Conservation (phyloP, 1,140 invertebrate species). For the Hyles euphorbiae region DNA sequence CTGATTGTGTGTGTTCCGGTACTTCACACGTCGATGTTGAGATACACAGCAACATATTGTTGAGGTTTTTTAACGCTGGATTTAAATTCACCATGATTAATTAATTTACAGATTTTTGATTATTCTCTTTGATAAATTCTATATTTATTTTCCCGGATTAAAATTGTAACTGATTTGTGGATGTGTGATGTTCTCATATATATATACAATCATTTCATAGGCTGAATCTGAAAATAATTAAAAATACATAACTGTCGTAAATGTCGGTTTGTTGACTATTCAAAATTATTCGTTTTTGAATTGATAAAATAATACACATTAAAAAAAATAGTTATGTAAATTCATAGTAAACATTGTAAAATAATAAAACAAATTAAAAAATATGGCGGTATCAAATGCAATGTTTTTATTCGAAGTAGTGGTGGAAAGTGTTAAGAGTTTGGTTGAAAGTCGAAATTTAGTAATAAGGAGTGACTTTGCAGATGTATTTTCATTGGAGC, state of each 20-base stretch:
- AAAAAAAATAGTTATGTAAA: constrained; percentile 7
- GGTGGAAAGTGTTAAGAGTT: constrained; percentile 53
- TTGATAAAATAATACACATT: not conserved
- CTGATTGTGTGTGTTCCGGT: constrained; percentile 6
- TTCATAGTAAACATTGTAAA: constrained; percentile 10
- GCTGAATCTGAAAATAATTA: too few species aligned
- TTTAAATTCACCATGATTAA: too few species aligned
- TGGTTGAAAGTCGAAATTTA: constrained; percentile 48
- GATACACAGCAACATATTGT: too few species aligned
- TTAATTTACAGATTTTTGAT: too few species aligned
- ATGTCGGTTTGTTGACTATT: not conserved
- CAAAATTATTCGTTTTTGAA: not conserved
- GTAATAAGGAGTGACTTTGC: constrained; percentile 62
- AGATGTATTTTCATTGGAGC: constrained; percentile 63
- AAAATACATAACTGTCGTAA: too few species aligned
- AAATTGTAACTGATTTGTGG: too few species aligned
- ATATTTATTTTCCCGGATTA: too few species aligned
- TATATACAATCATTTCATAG: too few species aligned
- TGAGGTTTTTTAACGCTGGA: too few species aligned
- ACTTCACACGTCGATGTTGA: too few species aligned
- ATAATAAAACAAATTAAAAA: constrained; percentile 29
- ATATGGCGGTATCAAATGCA: constrained; percentile 51
- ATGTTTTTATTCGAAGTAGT: constrained; percentile 70
- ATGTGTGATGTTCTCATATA: too few species aligned
- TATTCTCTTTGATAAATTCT: too few species aligned